Conservation (phyloP, 1,140 invertebrate genomes). For the Drosophila insularis region DNA sequence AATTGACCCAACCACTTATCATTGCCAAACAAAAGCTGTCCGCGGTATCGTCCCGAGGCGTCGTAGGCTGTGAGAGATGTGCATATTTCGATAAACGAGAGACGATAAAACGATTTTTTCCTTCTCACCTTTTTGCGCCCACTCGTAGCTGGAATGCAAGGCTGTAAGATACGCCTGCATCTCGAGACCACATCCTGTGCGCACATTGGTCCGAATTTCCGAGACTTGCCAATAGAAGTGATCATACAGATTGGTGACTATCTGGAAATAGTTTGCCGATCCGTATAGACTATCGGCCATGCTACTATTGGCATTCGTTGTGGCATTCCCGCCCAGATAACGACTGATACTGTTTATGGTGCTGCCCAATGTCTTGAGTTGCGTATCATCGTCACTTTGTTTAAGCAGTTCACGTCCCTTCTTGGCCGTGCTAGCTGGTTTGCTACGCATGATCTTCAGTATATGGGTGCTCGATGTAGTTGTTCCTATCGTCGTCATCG, state of each 20-base stretch:
- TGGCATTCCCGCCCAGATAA: slow-evolving; percentile 45
- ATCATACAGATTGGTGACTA: slow-evolving; percentile 80
- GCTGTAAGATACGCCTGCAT: slow-evolving; percentile 78
- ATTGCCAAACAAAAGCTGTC: slow-evolving; percentile 91
- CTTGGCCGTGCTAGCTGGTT: slow-evolving; percentile 46
- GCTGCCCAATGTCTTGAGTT: slow-evolving; percentile 61
- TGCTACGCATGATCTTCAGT: slow-evolving; percentile 68
- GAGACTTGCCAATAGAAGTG: slow-evolving; percentile 80
- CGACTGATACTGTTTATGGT: slow-evolving; percentile 74
- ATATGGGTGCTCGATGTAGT: slow-evolving; percentile 65
- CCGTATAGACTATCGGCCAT: slow-evolving; percentile 66
- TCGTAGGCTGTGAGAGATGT: slow-evolving; percentile 86
- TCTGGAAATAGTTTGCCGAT: slow-evolving; percentile 71
- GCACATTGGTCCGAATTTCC: slow-evolving; percentile 69
- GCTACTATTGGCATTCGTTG: slow-evolving; percentile 32
- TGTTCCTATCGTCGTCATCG: background rate
- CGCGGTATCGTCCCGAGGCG: slow-evolving; percentile 91
- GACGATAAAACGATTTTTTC: background rate
- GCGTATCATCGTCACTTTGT: slow-evolving; percentile 64
- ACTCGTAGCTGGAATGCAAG: slow-evolving; percentile 69
- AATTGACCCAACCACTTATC: slow-evolving; percentile 91
- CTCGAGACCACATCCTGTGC: slow-evolving; percentile 68
- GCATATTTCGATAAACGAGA: background rate
- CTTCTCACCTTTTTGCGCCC: slow-evolving; percentile 76
- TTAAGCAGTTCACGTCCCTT: slow-evolving; percentile 69